These are phyloP conservation scores for Neuroterus valhalla DNA, from an alignment of 1,140 invertebrate genomes.

Conservation along the genomic window DNA sequence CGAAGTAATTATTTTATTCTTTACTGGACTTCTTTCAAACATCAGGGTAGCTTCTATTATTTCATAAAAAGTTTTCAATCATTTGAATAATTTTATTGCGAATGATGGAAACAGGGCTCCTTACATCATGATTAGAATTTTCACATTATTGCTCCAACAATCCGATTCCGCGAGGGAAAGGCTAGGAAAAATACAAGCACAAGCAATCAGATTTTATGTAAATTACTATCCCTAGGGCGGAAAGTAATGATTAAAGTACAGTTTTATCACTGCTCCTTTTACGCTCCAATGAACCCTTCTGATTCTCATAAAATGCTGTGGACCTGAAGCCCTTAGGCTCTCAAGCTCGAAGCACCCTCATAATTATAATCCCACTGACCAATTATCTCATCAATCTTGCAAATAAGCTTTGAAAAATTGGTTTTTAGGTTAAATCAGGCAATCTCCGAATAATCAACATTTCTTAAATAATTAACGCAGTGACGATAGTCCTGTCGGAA, in stretches of 20 bases:
- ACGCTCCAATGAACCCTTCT: background rate
- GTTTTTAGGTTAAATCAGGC: background rate
- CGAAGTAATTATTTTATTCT: too few relatives aligned
- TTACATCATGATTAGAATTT: background rate
- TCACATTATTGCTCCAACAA: background rate
- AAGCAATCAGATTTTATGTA: conserved; percentile 1
- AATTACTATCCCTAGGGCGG: background rate
- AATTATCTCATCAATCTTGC: background rate
- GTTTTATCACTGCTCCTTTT: conserved; percentile 10
- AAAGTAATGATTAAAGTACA: background rate
- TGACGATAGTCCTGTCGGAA: too few relatives aligned
- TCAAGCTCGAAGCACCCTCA: background rate
- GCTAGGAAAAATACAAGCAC: background rate
- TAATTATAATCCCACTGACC: background rate
- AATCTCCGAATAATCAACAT: background rate
- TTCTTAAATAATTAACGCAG: background rate
- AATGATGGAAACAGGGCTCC: too few relatives aligned
- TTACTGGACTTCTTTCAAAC: too few relatives aligned
- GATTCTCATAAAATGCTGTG: conserved; percentile 9
- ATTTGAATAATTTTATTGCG: too few relatives aligned
- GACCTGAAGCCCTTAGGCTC: background rate
- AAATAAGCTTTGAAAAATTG: background rate
- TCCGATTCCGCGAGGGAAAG: background rate
- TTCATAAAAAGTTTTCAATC: too few relatives aligned
- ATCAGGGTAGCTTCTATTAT: too few relatives aligned